These are phyloP conservation scores for Sminthurinus signatus DNA, from an alignment of 1,140 invertebrate genomes.

Conservation along the genomic window DNA sequence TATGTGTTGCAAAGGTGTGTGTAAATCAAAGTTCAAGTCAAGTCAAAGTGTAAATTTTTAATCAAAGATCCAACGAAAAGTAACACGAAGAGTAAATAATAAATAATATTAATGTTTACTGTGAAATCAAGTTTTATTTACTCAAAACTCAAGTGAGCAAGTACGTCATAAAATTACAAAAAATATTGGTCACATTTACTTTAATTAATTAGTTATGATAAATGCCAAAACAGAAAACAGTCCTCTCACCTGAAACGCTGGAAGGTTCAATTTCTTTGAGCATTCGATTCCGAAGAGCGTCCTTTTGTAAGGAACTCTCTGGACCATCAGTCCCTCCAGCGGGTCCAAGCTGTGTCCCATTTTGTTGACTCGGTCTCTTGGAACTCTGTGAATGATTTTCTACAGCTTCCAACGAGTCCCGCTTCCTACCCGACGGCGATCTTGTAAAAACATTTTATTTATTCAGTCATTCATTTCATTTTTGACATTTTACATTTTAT, in stretches of 20 bases:
- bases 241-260: conserved; percentile 54
- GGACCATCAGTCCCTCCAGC: conserved; percentile 1
- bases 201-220: too few species aligned
- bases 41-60: too few species aligned
- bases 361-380: conserved; percentile 34
- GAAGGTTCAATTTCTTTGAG: conserved; percentile 51
- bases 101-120: too few species aligned
- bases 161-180: too few species aligned
- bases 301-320: conserved; percentile 11
- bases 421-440: neutral
- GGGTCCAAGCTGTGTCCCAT: conserved; percentile 36
- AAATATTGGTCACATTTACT: too few species aligned
- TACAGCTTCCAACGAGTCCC: conserved; percentile 14
- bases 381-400: conserved; percentile 30
- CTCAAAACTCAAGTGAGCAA: too few species aligned
- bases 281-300: conserved; percentile 19
- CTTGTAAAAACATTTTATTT: neutral
- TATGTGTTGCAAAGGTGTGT: too few species aligned
- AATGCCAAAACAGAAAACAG: too few species aligned
- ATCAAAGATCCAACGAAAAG: too few species aligned
- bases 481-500: neutral
- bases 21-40: too few species aligned
- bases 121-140: too few species aligned
- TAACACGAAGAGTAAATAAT: too few species aligned
- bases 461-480: neutral